A percentile compares a stretch with the other conserved stretches of the same genome.
These are phyloP conservation scores for Osmerus eperlanus DNA, from an alignment of 2,113 vertebrate genomes.

Conservation along the genomic window DNA sequence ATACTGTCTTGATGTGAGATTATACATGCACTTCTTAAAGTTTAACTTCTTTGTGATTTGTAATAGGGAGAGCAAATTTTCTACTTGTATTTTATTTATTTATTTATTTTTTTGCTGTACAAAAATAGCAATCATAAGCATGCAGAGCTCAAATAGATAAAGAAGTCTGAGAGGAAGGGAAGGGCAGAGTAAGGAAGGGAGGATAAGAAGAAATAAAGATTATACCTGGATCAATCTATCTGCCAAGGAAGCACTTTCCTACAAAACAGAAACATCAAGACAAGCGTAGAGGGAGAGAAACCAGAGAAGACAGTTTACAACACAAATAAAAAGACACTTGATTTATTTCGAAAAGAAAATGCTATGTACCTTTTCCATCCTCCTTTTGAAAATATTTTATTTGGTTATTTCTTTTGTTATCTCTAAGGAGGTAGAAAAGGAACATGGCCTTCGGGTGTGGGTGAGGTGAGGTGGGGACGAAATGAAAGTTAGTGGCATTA, in stretches of 20 bases:
- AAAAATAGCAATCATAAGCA: constrained; percentile 48
- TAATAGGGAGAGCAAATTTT: too few species aligned
- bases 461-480: constrained; percentile 44
- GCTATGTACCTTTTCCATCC: constrained; percentile 78
- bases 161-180: constrained; percentile 11
- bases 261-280: constrained; percentile 90
- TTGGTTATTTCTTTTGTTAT: not conserved
- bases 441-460: constrained; percentile 66
- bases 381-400: constrained; percentile 16
- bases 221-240: constrained; percentile 99
- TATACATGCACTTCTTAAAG: constrained; percentile 53
- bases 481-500: constrained; percentile 44
- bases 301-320: constrained; percentile 70
- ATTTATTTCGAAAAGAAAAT: constrained; percentile 64
- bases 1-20: constrained; percentile 23
- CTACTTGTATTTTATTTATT: too few species aligned
- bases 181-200: constrained; percentile 27
- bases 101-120: too few species aligned
- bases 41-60: constrained; percentile 15
- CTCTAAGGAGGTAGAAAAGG: constrained; percentile 64
- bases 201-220: constrained; percentile 60
- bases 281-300: constrained; percentile 75
- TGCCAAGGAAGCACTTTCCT: constrained; percentile 99
- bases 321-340: constrained; percentile 72
- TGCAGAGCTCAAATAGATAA: constrained; percentile 47